phyloP scores from a whole-genome alignment of 2,888 invertebrate species.

The Quadroppia sp. region DNA sequence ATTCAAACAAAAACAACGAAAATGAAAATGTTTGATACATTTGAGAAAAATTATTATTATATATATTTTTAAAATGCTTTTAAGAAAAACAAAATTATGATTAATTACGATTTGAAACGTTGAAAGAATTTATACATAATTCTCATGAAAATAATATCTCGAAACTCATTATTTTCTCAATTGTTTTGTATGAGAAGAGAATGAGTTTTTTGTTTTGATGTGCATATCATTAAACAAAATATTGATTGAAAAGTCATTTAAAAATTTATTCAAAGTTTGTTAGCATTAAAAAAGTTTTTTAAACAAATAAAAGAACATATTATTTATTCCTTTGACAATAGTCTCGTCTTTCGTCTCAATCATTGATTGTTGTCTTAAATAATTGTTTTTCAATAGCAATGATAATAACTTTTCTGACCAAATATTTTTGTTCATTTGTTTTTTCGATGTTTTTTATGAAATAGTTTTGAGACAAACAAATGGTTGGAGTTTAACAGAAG shows the following conservation, averaged over 20 bases:
- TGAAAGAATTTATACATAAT: slow-evolving; percentile 11
- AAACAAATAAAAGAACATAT: too few relatives aligned
- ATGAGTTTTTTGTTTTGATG: too few relatives aligned
- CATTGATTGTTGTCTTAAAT: too few relatives aligned
- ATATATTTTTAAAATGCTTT: background rate
- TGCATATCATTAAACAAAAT: background rate
- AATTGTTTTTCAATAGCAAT: too few relatives aligned
- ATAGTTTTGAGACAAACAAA: slow-evolving; percentile 11
- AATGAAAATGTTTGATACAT: background rate
- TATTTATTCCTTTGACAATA: too few relatives aligned
- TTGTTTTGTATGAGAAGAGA: too few relatives aligned
- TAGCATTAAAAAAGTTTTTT: too few relatives aligned
- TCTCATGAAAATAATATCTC: background rate
- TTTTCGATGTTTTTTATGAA: background rate
- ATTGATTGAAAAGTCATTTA: background rate
- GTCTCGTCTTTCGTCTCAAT: too few relatives aligned
- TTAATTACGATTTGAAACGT: background rate
- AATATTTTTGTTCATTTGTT: background rate
- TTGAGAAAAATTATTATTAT: background rate
- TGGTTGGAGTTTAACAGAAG: too few relatives aligned
- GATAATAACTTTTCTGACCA: too few relatives aligned
- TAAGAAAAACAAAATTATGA: slow-evolving; percentile 5
- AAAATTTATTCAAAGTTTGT: too few relatives aligned
- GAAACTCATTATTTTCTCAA: too few relatives aligned
- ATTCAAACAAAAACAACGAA: background rate